phyloP scores from a whole-genome alignment of 1,140 invertebrate genomes.

The Helicorthomorpha holstii region DNA sequence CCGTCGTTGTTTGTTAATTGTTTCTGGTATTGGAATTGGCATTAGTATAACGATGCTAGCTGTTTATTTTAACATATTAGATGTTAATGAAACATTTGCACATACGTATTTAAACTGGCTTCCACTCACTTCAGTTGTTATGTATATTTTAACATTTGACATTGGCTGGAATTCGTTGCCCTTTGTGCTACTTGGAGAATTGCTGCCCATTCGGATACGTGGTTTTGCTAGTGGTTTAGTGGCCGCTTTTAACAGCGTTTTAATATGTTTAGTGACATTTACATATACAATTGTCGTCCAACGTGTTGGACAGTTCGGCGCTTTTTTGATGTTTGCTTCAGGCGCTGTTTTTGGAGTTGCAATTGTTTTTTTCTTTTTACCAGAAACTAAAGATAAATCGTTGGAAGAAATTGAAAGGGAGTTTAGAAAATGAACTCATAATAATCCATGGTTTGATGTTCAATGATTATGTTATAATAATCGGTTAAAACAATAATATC shows the following conservation, averaged over 20 bases:
- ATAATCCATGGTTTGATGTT: too few species aligned
- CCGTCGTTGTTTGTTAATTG: slow-evolving; percentile 33
- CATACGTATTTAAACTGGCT: slow-evolving; percentile 25
- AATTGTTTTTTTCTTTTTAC: slow-evolving; percentile 34
- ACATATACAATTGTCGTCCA: background rate
- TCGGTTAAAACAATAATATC: too few species aligned
- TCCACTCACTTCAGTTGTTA: slow-evolving; percentile 28
- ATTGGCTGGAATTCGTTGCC: slow-evolving; percentile 51
- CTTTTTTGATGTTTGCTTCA: slow-evolving; percentile 23
- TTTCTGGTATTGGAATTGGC: slow-evolving; percentile 26
- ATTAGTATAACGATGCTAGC: slow-evolving; percentile 15
- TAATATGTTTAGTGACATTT: slow-evolving; percentile 61
- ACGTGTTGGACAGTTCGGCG: slow-evolving; percentile 13
- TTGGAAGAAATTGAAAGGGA: slow-evolving; percentile 31
- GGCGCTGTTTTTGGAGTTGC: slow-evolving; percentile 27
- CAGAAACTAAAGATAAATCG: slow-evolving; percentile 38
- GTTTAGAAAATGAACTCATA: too few species aligned
- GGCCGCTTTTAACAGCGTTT: slow-evolving; percentile 55
- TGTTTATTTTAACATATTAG: slow-evolving; percentile 25
- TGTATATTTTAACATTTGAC: slow-evolving; percentile 40
- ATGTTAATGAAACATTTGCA: background rate
- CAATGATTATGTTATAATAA: too few species aligned
- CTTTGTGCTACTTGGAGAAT: slow-evolving; percentile 60
- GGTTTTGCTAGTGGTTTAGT: slow-evolving; percentile 55
- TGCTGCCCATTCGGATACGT: slow-evolving; percentile 58